Percentiles rank a stretch among this genome's conserved stretches.
phyloP scores from a whole-genome alignment of 1,140 invertebrate genomes.

The Temnothorax longispinosus region DNA sequence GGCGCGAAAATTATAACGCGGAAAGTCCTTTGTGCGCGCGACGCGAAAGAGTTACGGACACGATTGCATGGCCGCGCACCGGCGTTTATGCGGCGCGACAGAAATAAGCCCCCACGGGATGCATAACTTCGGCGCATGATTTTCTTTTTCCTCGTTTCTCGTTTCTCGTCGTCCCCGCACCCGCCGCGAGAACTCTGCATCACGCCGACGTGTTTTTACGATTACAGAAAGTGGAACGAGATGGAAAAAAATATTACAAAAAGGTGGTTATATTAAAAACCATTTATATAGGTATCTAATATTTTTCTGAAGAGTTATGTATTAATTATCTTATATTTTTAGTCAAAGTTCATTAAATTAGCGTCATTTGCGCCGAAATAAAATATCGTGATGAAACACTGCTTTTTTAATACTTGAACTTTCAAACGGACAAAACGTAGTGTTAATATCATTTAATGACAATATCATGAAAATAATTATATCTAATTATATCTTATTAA shows the following conservation, averaged over 20 bases:
- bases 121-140: slow-evolving; percentile 47
- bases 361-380: background rate
- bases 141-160: slow-evolving; percentile 20
- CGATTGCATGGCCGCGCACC: slow-evolving; percentile 62
- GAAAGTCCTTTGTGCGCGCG: slow-evolving; percentile 53
- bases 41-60: slow-evolving; percentile 43
- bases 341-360: background rate
- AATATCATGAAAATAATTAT: background rate
- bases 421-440: background rate
- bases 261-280: background rate
- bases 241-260: background rate
- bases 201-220: slow-evolving; percentile 10
- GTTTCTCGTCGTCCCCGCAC: background rate
- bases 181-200: background rate
- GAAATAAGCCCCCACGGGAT: slow-evolving; percentile 47
- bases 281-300: background rate
- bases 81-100: slow-evolving; percentile 11
- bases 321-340: background rate
- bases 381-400: background rate
- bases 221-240: background rate
- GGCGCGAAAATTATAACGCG: slow-evolving; percentile 52
- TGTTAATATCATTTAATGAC: background rate
- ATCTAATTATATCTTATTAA: background rate
- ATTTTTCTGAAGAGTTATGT: background rate
- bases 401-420: background rate